Evolutionary conservation across 2,888 invertebrate genomes (phyloP), one percentile per base, ranked within the genome.

Genomic region (Drosophila hamatofila): DNA sequence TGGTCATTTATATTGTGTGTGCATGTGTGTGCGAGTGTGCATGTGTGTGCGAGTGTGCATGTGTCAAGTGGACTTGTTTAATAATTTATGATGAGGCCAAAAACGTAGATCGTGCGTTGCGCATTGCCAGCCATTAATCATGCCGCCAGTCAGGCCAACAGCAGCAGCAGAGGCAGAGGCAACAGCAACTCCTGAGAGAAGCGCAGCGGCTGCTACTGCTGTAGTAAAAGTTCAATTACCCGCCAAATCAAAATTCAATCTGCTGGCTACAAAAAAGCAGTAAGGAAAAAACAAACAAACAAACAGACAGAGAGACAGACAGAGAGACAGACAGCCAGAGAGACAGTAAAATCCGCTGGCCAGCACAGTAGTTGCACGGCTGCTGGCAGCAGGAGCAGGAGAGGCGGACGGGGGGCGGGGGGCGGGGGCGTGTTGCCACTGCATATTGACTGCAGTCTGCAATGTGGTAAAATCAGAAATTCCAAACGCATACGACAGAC

Each of bases 191-290:
- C 44, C 57, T 18, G 63, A 46, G 49, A 37, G 65, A 64, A 51
- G 59, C 54, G n/a, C 56, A 80, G 58, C 48, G 63, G n/a, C 58
- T 48, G 55, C 55, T 55, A 52, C 69, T 61, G 75, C 62, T 75
- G 80, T 85, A 85, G 86, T 86, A 87, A 88, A 80, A 90, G 89
- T 90, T 89, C 90, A 90, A 89, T 90, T 89, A 90, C 89, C 90
- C 90, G 88, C 86, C 89, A 90, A 90, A 89, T 90, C 89, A 90
- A 89, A 90, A 90, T 88, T 89, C 89, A 89, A 89, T 89, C 86
- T 86, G 82, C 82, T 83, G 81, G 74, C 81, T 39, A 57, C 69
- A 71, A 76, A 72, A 79, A 81, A 72, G 57, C 44, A 60, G 61
- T 37, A 68, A 21, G 18, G 12, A 12, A 42, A 54, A 64, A 56